Evolutionary conservation across 2,888 invertebrate species (phyloP).

Genomic region (Drosophila leonis): DNA sequence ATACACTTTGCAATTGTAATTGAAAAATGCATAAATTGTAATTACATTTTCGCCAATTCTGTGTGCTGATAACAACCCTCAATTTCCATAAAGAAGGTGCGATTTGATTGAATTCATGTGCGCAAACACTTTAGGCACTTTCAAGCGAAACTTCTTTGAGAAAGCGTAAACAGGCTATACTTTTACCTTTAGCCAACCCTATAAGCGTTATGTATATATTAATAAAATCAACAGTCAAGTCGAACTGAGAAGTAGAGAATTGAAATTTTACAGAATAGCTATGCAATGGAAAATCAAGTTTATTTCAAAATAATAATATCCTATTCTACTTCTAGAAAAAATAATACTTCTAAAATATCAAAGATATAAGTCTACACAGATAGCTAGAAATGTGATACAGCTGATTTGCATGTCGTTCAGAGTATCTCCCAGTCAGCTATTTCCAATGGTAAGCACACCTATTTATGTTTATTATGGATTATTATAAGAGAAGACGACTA

Average conservation of each 20-base stretch:
- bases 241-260: neutral
- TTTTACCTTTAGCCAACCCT: neutral
- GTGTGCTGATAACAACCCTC: neutral
- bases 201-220: neutral
- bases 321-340: too few relatives aligned
- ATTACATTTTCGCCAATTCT: slow-evolving; percentile 48
- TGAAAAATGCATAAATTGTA: slow-evolving; percentile 60
- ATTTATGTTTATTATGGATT: neutral
- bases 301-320: neutral
- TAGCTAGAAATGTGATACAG: too few relatives aligned
- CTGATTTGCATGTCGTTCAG: too few relatives aligned
- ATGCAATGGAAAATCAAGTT: neutral
- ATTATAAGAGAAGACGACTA: neutral
- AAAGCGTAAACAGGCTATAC: neutral
- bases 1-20: slow-evolving; percentile 53
- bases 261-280: neutral
- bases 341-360: neutral
- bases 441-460: too few relatives aligned
- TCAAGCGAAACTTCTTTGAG: neutral
- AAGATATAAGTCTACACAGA: neutral
- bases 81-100: neutral
- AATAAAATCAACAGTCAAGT: neutral
- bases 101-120: neutral
- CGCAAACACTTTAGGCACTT: neutral
- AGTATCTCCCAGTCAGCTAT: neutral